Evolutionary conservation across 2,888 invertebrate genomes (phyloP).

Genomic region (Lithosia quadra): DNA sequence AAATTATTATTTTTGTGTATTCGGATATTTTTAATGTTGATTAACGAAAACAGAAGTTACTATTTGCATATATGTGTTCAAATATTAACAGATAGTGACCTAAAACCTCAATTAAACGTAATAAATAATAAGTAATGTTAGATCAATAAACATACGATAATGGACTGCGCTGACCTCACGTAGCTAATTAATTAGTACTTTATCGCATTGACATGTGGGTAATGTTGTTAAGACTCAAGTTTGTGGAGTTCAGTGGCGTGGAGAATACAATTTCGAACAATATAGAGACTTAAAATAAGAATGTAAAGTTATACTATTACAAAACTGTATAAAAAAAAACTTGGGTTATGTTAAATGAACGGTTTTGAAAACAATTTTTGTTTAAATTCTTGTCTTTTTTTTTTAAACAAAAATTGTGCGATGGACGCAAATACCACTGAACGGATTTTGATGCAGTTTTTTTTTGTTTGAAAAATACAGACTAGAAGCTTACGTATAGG

Average conservation of each 20-base stretch:
- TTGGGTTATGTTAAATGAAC: no score
- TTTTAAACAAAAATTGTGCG: no score
- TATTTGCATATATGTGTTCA: neutral
- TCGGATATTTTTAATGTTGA: no score
- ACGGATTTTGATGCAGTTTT: no score
- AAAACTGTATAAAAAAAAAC: no score
- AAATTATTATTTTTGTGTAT: no score
- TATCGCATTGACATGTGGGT: conserved; percentile 23
- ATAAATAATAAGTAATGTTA: conserved; percentile 25
- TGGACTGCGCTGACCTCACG: conserved; percentile 54
- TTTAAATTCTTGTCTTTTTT: no score
- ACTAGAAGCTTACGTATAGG: no score
- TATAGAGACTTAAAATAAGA: neutral
- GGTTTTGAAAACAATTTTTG: no score
- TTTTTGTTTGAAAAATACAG: no score
- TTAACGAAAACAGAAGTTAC: neutral
- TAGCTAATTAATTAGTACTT: conserved; percentile 51
- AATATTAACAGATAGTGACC: neutral
- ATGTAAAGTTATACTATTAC: no score
- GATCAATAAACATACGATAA: conserved; percentile 20
- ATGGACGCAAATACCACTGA: no score
- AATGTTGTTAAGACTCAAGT: conserved; percentile 12
- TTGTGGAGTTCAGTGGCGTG: neutral
- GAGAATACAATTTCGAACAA: neutral
- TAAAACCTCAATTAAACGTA: conserved; percentile 39